Evolutionary conservation across 2,888 invertebrate species (phyloP).

Genomic region (Punctoribates punctum): DNA sequence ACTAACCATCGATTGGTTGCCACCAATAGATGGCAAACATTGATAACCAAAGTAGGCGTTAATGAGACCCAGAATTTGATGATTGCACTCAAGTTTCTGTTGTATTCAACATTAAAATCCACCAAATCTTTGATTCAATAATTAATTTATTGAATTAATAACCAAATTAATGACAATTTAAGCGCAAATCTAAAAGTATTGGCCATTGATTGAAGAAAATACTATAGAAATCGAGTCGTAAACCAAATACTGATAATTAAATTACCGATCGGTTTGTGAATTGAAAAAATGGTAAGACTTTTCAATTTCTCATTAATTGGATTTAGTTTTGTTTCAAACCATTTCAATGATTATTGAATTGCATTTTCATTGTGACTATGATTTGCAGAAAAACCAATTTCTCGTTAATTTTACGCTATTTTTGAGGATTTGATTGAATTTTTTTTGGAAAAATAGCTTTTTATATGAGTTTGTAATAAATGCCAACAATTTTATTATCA

Average conservation of each 20-base stretch:
- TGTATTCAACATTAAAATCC: background rate
- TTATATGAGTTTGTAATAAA: background rate
- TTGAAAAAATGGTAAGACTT: slow-evolving; percentile 8
- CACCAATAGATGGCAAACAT: slow-evolving; percentile 7
- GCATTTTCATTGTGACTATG: slow-evolving; percentile 1
- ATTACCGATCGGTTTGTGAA: background rate
- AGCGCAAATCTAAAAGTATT: background rate
- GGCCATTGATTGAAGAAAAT: background rate
- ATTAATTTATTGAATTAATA: background rate
- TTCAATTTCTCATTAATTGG: background rate
- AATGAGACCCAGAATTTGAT: background rate
- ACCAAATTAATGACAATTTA: background rate
- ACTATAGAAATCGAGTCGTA: background rate
- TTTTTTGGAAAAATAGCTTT: no score
- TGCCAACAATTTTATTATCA: slow-evolving; percentile 4
- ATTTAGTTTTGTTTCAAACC: background rate
- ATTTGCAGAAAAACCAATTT: background rate
- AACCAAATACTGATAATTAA: background rate
- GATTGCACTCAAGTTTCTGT: background rate
- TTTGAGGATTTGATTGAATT: no score
- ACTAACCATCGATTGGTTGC: background rate
- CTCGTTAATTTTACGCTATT: no score
- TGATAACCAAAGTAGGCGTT: background rate
- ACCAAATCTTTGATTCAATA: background rate
- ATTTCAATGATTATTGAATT: background rate